phyloP scores from a whole-genome alignment of 1,140 invertebrate genomes.

The Chionoecetes opilio region DNA sequence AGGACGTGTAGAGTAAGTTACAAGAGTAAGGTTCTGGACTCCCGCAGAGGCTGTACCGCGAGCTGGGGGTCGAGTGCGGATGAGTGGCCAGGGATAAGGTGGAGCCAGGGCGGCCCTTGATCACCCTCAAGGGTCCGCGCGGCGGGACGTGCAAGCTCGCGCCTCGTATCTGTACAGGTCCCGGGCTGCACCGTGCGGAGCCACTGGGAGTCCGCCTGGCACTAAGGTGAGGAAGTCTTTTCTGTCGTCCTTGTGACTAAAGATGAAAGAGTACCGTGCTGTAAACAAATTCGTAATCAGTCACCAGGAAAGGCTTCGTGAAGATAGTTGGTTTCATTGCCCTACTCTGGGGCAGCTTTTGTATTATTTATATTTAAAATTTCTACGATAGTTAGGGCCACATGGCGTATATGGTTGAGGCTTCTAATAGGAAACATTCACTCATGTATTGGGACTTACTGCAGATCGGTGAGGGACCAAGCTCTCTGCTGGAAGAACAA shows the following conservation, averaged over 20 bases:
- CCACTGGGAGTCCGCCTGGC: slow-evolving; percentile 24
- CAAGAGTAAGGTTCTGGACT: too few species aligned
- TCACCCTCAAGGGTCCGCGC: slow-evolving; percentile 17
- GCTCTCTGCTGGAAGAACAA: not conserved
- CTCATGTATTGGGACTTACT: too few species aligned
- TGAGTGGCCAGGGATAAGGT: slow-evolving; percentile 35
- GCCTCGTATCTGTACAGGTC: slow-evolving; percentile 47
- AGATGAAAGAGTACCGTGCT: too few species aligned
- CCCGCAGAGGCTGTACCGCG: slow-evolving; percentile 44
- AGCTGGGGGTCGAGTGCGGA: slow-evolving; percentile 31
- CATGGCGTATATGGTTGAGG: too few species aligned
- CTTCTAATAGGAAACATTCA: too few species aligned
- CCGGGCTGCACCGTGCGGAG: slow-evolving; percentile 20
- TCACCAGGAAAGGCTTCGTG: too few species aligned
- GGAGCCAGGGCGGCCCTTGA: slow-evolving; percentile 9
- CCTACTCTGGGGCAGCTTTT: too few species aligned
- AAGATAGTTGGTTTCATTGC: too few species aligned
- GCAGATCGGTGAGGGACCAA: not conserved
- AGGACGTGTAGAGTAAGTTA: not conserved
- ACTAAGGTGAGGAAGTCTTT: not conserved
- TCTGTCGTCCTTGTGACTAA: too few species aligned
- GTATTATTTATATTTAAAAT: too few species aligned
- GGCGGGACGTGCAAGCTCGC: slow-evolving; percentile 19
- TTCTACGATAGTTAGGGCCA: too few species aligned
- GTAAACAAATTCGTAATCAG: too few species aligned